Conservation (phyloP, 2,797 vertebrate genomes). For the Pipistrellus pipistrellus region DNA sequence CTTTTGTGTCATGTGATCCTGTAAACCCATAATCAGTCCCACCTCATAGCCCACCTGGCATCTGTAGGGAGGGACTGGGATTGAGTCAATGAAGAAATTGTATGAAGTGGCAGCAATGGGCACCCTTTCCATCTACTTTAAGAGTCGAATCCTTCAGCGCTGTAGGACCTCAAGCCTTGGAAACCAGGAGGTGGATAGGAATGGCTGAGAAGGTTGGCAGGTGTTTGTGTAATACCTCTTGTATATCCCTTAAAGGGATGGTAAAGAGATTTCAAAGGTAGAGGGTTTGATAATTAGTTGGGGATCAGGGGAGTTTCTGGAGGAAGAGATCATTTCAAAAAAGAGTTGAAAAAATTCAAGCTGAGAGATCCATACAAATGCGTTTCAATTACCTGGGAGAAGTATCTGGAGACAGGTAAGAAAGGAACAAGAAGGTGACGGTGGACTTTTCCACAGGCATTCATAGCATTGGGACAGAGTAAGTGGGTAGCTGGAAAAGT, state of each 20-base stretch:
- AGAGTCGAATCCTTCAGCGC: not conserved
- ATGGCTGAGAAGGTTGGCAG: not conserved
- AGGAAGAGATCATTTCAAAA: constrained; percentile 25
- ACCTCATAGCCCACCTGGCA: not conserved
- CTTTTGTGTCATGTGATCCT: not conserved
- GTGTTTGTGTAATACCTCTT: not conserved
- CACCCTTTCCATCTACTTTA: not conserved
- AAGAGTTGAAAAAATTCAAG: not conserved
- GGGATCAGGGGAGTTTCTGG: not conserved
- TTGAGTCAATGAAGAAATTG: not conserved
- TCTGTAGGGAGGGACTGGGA: not conserved
- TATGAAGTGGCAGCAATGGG: not conserved
- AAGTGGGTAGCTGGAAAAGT: not conserved
- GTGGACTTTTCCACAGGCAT: not conserved
- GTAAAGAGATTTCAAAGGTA: not conserved
- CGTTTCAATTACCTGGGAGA: not conserved
- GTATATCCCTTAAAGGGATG: not conserved
- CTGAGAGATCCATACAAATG: not conserved
- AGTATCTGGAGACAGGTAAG: not conserved
- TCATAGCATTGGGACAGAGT: not conserved
- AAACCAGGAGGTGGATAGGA: not conserved
- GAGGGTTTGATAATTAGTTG: not conserved
- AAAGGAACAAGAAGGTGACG: not conserved
- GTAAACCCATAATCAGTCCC: not conserved
- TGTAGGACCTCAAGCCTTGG: not conserved